phyloP scores from a whole-genome alignment of 92 coral and sea anemone species.

The Parazoanthus swiftii region DNA sequence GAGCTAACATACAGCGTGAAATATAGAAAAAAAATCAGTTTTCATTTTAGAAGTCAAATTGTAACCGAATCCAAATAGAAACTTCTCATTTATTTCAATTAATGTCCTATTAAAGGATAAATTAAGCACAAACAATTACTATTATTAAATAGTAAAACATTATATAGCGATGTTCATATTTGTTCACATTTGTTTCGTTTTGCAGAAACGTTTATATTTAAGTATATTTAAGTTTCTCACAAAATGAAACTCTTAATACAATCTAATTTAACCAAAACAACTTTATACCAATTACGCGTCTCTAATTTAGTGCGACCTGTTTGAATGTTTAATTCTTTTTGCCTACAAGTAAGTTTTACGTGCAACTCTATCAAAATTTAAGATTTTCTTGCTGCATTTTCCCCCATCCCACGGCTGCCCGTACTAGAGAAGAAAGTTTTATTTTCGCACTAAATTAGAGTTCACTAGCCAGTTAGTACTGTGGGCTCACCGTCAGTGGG shows the following conservation, averaged over 20 bases:
- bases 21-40: no score
- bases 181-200: background rate
- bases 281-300: constrained; percentile 19
- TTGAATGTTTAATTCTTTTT: background rate
- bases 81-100: no score
- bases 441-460: constrained; percentile 43
- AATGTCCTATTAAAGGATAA: no score
- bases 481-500: constrained; percentile 47
- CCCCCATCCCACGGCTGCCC: background rate
- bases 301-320: constrained; percentile 41
- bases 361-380: background rate
- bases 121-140: no score
- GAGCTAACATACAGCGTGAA: no score
- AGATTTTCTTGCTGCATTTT: background rate
- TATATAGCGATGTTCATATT: no score
- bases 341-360: background rate
- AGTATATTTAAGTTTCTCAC: background rate
- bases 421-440: background rate
- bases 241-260: background rate
- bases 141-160: no score
- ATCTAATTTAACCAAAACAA: background rate
- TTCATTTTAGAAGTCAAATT: no score
- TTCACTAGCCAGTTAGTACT: constrained; percentile 36
- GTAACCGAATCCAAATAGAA: no score
- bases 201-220: background rate